Percentiles rank a stretch among this genome's conserved stretches.
Conservation (phyloP, 2,797 vertebrate genomes). For the Glossophaga mutica region DNA sequence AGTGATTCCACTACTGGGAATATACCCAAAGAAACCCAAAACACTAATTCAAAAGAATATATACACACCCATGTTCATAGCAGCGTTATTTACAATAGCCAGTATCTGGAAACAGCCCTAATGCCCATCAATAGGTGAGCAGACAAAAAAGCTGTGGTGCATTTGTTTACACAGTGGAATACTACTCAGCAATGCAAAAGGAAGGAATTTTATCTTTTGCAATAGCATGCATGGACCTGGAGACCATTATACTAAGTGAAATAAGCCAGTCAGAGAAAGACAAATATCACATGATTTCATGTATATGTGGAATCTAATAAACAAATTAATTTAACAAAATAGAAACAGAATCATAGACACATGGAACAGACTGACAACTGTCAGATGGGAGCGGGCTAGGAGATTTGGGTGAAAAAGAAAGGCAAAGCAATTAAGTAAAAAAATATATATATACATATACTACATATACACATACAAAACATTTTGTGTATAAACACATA, state of each 20-base stretch:
- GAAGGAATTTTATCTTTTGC: neutral
- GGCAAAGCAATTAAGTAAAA: neutral
- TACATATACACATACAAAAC: neutral
- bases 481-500: neutral
- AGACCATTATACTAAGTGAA: neutral
- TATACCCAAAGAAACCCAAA: neutral
- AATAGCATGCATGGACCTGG: neutral
- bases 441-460: neutral
- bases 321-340: neutral
- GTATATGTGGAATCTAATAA: neutral
- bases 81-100: neutral
- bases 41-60: neutral
- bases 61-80: neutral
- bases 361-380: neutral
- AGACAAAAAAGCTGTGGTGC: neutral
- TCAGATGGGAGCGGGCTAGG: neutral
- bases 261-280: neutral
- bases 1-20: neutral
- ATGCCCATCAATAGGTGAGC: neutral
- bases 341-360: neutral
- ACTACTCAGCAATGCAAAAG: neutral
- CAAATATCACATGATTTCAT: neutral
- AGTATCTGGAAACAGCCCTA: neutral
- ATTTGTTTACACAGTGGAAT: neutral
- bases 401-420: neutral